Base-by-base conservation (phyloP, 2,888 invertebrate genomes). In the Sylvicola cinctus region DNA sequence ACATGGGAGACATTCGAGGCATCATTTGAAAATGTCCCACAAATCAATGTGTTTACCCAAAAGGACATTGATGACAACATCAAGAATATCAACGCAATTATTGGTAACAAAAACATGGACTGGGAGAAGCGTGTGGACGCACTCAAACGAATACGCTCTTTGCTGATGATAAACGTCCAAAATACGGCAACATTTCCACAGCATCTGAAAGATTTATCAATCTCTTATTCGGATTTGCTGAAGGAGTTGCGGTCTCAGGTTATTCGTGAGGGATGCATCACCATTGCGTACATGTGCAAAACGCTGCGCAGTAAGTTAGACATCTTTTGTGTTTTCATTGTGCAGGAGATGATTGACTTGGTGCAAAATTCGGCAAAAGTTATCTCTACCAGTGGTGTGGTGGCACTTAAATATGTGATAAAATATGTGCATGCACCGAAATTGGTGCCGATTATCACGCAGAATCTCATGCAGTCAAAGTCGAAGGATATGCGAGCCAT, bases 331-430 rank as follows among this genome's bases (percentile, higher is more conserved):
- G 78, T 90, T 51, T 68, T 74, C 42, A 68, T 93, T 34, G 59
- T 96, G 32, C 79, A 79, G 41, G 70, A 73, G 45, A 60, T 96
- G 17, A 83, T 96, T 27, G 77, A 77, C 52, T 69, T 95, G 38
- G 84, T 95, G 55, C 88, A 85, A 49, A 96, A 93, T 55, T 85
- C 87, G 43, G 93, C 90, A 41, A 96, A 95, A 70, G 84, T 88
- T 41, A 83, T 95, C 55, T 79, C 93, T 5, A 79, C 88, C 0
- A 79, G 90, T 2, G 90, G 87, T 33, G 68, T 74, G 3, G 73
- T 90, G 36, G 76, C 85, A 42, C 71, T 93, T 26, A 74, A 79
- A 33, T 91, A 88, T 61, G 80, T 95, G 34, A 77, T 95, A 37
- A 71, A 73, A 50, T 68, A 81, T 55, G 81, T 80, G 5, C 84